These are phyloP conservation scores for Xerus rutilus DNA, from an alignment of 2,797 vertebrate genomes.

Conservation along the genomic window DNA sequence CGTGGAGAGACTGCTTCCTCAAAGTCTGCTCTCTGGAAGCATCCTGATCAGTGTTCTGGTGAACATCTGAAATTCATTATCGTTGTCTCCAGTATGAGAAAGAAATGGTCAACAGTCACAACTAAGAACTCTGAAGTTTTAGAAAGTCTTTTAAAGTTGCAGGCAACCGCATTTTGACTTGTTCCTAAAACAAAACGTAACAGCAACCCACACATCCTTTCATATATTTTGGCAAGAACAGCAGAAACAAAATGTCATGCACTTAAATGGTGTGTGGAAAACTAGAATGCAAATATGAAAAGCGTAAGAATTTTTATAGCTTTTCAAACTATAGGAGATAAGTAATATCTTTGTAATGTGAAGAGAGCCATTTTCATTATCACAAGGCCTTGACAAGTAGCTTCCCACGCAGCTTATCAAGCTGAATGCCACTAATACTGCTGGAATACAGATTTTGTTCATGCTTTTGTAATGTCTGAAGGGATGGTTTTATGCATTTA, in stretches of 20 bases:
- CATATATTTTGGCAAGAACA: constrained; percentile 35
- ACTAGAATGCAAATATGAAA: constrained; percentile 81
- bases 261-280: constrained; percentile 47
- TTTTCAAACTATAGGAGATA: constrained; percentile 79
- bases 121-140: constrained; percentile 5
- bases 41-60: constrained; percentile 31
- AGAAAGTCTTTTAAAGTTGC: constrained; percentile 60
- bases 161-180: constrained; percentile 37
- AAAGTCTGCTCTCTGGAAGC: constrained; percentile 26
- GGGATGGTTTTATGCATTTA: constrained; percentile 82
- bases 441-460: constrained; percentile 84
- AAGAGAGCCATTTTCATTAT: constrained; percentile 85
- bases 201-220: constrained; percentile 29
- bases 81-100: constrained; percentile 3
- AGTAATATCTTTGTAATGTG: constrained; percentile 81
- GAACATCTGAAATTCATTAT: constrained; percentile 60
- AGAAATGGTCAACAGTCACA: neutral
- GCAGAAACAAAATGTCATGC: constrained; percentile 66
- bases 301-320: constrained; percentile 65
- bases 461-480: constrained; percentile 73
- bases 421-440: constrained; percentile 79
- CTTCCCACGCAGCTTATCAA: constrained; percentile 85
- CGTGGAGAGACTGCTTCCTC: neutral
- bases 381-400: constrained; percentile 81
- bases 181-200: constrained; percentile 55